These are phyloP conservation scores for Cryptomyrus ogoouensis DNA, from an alignment of 2,113 vertebrate genomes.

Conservation along the genomic window DNA sequence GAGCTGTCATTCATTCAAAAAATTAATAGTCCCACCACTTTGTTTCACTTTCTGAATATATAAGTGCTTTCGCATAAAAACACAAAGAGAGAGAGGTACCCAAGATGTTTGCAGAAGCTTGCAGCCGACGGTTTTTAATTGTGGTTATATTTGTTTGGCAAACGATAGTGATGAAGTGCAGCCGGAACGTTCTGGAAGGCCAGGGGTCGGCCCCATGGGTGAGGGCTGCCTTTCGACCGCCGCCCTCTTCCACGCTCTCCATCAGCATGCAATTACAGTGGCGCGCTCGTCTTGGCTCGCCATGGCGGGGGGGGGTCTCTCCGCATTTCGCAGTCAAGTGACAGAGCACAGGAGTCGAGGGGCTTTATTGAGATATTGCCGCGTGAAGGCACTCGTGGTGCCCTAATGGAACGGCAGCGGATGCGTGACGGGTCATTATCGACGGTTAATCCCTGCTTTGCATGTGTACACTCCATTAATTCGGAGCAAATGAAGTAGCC, in stretches of 20 bases:
- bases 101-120: not conserved
- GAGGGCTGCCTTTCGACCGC: not conserved
- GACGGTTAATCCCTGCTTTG: slow-evolving; percentile 24
- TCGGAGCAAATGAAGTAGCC: slow-evolving; percentile 20
- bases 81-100: not conserved
- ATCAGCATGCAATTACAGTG: not conserved
- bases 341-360: not conserved
- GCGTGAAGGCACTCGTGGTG: not conserved
- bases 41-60: not conserved
- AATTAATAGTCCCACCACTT: not conserved
- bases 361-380: slow-evolving; percentile 10
- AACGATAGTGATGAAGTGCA: not conserved
- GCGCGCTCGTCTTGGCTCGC: not conserved
- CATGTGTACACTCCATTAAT: slow-evolving; percentile 28
- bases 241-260: not conserved
- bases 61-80: not conserved
- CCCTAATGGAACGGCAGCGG: not conserved
- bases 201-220: not conserved
- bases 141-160: not conserved
- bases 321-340: not conserved
- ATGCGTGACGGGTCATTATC: slow-evolving; percentile 21
- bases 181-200: not conserved
- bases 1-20: not conserved
- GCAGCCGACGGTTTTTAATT: not conserved
- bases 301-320: not conserved